Percentiles rank a stretch among this genome's conserved stretches.
Evolutionary conservation across 2,797 vertebrate genomes (phyloP).

Genomic region (Botia kubotai): DNA sequence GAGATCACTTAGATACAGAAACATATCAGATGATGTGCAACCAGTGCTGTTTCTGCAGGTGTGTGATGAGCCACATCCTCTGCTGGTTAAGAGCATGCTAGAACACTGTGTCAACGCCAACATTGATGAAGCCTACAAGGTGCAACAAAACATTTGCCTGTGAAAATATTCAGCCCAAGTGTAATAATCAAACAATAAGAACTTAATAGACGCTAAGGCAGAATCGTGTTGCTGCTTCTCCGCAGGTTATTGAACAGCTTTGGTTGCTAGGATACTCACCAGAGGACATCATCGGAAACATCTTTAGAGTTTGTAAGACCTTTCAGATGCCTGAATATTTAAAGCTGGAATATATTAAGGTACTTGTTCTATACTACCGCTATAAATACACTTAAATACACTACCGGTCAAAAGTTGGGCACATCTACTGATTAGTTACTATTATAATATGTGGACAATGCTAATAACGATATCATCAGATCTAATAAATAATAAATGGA

Average conservation of each 20-base stretch:
- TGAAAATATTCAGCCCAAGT: neutral
- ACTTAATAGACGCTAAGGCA: neutral
- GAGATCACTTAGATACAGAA: neutral
- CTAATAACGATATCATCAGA: no score
- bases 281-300: slow-evolving; percentile 95
- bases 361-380: slow-evolving; percentile 55
- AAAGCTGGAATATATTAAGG: slow-evolving; percentile 98
- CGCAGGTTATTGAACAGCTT: slow-evolving; percentile 91
- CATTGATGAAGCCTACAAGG: slow-evolving; percentile 92
- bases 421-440: neutral
- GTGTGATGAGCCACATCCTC: slow-evolving; percentile 95
- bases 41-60: slow-evolving; percentile 74
- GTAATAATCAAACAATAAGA: neutral
- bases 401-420: neutral
- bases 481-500: neutral
- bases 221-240: neutral
- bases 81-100: slow-evolving; percentile 96
- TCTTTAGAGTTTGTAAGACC: slow-evolving; percentile 98
- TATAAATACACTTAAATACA: neutral
- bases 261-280: slow-evolving; percentile 96
- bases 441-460: neutral
- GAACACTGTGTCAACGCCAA: slow-evolving; percentile 87
- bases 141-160: slow-evolving; percentile 51
- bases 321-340: slow-evolving; percentile 95
- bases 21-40: neutral